Base-by-base conservation (phyloP, 2,113 vertebrate genomes). In the Nettapus auritus region DNA sequence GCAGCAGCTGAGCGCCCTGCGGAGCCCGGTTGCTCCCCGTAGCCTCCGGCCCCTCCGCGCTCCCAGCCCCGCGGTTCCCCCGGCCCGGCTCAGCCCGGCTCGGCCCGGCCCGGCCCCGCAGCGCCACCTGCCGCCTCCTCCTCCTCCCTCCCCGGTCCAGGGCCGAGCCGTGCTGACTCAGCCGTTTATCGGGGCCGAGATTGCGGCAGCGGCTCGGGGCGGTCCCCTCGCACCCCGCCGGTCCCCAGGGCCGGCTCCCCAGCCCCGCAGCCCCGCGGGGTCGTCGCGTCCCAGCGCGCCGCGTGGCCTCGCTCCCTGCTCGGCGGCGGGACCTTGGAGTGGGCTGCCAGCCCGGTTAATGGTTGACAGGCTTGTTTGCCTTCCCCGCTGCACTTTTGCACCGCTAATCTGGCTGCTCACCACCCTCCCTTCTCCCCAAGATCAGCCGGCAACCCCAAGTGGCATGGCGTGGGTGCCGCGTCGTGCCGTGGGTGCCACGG, bases 301-400 rank as follows among this genome's bases (percentile, higher is more conserved):
- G 20, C 46, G 20, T 48, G 46, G 46, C 46, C 46, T 48, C 46
- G 46, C 46, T 48, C 46, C 46, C 9, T 18, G n/a, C 89, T 34
- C 60, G 38, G n/a, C 7, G 0, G 40, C 13, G 3, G 80, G 91
- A 95, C 96, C 93, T 96, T 96, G 94, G 59, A 81, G 80, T 8
- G 33, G 33, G 53, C 62, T 28, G 29, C 42, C 64, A 60, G 48
- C 33, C 2, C 34, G 21, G 89, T 96, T 96, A 96, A 96, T 96
- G 6, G 89, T 96, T 96, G 68, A 96, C 91, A 36, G 15, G 26
- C 40, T 96, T 96, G 89, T 93, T 96, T 96, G 93, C 6, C 26
- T 88, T 57, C 14, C 15, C 16, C 1, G 6, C 75, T 34, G 57
- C 9, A 10, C 38, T 55, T 75, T 70, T 71, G 40, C 25, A 76